Percentiles rank a stretch among this genome's conserved stretches.
These are phyloP conservation scores for Erythrocercus mccallii DNA, from an alignment of 2,113 vertebrate genomes.

Conservation along the genomic window DNA sequence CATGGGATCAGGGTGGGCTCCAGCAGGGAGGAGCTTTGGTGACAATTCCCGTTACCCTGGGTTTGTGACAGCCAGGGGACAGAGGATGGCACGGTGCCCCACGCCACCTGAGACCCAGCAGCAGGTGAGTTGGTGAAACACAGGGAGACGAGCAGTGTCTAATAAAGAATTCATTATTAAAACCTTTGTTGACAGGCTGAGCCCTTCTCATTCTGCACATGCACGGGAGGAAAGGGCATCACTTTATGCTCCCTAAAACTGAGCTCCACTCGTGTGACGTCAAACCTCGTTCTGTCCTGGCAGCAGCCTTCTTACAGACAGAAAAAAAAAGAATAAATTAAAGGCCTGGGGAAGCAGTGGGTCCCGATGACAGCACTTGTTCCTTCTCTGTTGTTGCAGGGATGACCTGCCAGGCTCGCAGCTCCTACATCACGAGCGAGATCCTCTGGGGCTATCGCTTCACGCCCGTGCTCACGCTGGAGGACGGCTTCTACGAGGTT, in stretches of 20 bases:
- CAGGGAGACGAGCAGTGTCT: not conserved
- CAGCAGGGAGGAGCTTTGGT: not conserved
- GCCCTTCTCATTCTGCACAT: not conserved
- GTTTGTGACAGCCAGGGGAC: not conserved
- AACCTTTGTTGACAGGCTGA: not conserved
- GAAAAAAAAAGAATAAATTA: not conserved
- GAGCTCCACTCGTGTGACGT: not conserved
- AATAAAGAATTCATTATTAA: not conserved
- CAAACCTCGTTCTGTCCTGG: not conserved
- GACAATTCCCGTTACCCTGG: not conserved
- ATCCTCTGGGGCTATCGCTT: conserved; percentile 98
- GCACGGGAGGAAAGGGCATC: not conserved
- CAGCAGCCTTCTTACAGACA: not conserved
- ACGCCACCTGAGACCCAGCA: not conserved
- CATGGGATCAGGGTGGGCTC: not conserved
- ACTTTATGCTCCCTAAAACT: not conserved
- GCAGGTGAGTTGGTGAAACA: not conserved
- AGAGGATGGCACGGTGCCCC: not conserved
- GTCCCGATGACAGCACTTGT: not conserved
- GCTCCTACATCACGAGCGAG: conserved; percentile 93
- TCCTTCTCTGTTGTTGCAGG: conserved; percentile 73
- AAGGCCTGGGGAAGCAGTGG: not conserved
- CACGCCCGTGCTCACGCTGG: conserved; percentile 93
- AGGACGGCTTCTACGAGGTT: conserved; percentile 97
- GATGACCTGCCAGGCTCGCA: conserved; percentile 97